These are phyloP conservation scores for Batillaria attramentaria DNA, from an alignment of 1,140 invertebrate species.

Conservation along the genomic window DNA sequence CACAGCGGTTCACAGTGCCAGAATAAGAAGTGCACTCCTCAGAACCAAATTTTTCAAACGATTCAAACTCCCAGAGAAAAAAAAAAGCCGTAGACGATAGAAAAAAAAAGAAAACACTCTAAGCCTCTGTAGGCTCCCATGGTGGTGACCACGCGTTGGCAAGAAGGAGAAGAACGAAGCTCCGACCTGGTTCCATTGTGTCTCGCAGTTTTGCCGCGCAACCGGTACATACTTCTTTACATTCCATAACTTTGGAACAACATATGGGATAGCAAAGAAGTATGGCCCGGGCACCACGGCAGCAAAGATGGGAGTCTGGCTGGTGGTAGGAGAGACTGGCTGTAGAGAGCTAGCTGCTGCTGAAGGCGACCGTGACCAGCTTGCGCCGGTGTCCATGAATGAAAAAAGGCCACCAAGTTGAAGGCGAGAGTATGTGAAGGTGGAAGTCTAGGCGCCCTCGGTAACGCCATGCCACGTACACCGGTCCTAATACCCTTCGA, in stretches of 20 bases:
- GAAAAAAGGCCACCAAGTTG: constrained; percentile 25
- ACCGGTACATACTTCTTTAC: constrained; percentile 97
- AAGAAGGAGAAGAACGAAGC: too few species aligned
- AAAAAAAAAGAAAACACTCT: too few species aligned
- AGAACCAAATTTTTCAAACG: too few species aligned
- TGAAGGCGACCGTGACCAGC: neutral
- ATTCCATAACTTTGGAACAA: constrained; percentile 87
- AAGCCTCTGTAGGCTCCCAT: too few species aligned
- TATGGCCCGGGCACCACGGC: constrained; percentile 77
- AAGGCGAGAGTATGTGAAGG: neutral
- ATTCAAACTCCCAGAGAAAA: too few species aligned
- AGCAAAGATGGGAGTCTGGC: constrained; percentile 10
- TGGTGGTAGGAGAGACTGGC: neutral
- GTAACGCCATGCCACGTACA: constrained; percentile 29
- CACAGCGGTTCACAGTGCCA: too few species aligned
- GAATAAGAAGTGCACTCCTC: too few species aligned
- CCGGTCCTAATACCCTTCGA: constrained; percentile 59
- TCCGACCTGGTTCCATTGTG: neutral
- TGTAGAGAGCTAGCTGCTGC: neutral
- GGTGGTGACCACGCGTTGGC: too few species aligned
- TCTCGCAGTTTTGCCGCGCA: constrained; percentile 33
- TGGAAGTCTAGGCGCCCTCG: constrained; percentile 23
- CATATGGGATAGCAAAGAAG: constrained; percentile 97
- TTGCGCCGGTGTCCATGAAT: neutral
- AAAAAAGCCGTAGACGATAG: too few species aligned